Percentiles rank a stretch among this genome's conserved stretches.
Conservation (phyloP, 2,113 vertebrate species). For the Syrrhaptes paradoxus region DNA sequence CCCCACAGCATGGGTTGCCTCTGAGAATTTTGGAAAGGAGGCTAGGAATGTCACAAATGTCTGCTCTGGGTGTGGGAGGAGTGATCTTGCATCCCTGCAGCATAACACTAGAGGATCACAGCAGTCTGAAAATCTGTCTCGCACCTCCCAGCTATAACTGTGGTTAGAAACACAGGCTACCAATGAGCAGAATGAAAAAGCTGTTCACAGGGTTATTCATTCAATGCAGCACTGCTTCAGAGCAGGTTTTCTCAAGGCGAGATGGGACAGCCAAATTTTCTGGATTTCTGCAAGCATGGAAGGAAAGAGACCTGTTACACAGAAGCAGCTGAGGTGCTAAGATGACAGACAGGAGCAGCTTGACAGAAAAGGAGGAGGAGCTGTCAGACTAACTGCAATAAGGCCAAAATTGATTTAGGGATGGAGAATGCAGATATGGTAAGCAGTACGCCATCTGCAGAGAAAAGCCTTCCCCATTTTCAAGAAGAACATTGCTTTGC, state of each 20-base stretch:
- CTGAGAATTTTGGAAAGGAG: neutral
- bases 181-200: neutral
- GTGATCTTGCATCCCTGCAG: neutral
- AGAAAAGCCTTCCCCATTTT: neutral
- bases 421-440: neutral
- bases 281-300: constrained; percentile 14
- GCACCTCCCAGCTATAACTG: neutral
- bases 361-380: constrained; percentile 46
- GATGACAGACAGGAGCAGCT: constrained; percentile 47
- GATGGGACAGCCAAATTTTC: constrained; percentile 12
- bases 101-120: neutral
- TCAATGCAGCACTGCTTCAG: neutral
- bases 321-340: constrained; percentile 60
- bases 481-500: neutral
- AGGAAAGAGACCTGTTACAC: constrained; percentile 52
- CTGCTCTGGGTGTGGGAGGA: neutral
- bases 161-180: constrained; percentile 6
- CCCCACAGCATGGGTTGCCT: neutral
- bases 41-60: neutral
- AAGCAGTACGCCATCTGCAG: neutral
- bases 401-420: constrained; percentile 27
- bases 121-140: neutral
- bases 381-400: constrained; percentile 33
- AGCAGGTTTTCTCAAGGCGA: constrained; percentile 19
- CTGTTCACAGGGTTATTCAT: constrained; percentile 10